phyloP scores from a whole-genome alignment of 2,888 invertebrate genomes.

The Notocelia uddmanniana region DNA sequence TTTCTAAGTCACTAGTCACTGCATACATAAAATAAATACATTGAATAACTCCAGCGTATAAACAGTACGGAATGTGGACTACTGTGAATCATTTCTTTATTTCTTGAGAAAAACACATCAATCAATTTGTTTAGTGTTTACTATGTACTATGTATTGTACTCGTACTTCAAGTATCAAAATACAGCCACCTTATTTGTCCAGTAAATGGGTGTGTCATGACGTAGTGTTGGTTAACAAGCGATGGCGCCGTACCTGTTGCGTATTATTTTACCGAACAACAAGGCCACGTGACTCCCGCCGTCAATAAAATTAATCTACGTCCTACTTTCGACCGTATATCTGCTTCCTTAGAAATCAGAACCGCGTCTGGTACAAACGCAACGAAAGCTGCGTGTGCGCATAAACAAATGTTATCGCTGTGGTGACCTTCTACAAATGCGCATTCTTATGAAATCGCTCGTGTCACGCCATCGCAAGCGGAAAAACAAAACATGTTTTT shows the following conservation, averaged over 20 bases:
- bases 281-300: conserved; percentile 69
- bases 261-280: conserved; percentile 74
- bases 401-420: conserved; percentile 65
- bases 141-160: conserved; percentile 8
- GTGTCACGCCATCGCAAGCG: conserved; percentile 47
- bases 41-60: not conserved
- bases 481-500: conserved; percentile 62
- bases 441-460: conserved; percentile 58
- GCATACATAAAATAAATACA: not conserved
- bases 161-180: conserved; percentile 59
- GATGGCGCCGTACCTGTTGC: conserved; percentile 69
- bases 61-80: not conserved
- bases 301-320: conserved; percentile 57
- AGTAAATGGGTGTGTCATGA: conserved; percentile 83
- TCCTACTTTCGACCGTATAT: conserved; percentile 68
- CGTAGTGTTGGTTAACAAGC: conserved; percentile 68
- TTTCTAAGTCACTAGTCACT: not conserved
- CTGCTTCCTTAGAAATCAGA: conserved; percentile 56
- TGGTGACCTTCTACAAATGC: conserved; percentile 68
- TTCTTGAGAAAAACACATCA: conserved; percentile 15
- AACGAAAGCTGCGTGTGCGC: conserved; percentile 56
- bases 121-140: conserved; percentile 36
- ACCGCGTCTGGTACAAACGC: conserved; percentile 47
- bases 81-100: conserved; percentile 27
- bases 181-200: conserved; percentile 75